These are phyloP conservation scores for Aphyosemion australe DNA, from an alignment of 2,113 vertebrate species.

Conservation along the genomic window DNA sequence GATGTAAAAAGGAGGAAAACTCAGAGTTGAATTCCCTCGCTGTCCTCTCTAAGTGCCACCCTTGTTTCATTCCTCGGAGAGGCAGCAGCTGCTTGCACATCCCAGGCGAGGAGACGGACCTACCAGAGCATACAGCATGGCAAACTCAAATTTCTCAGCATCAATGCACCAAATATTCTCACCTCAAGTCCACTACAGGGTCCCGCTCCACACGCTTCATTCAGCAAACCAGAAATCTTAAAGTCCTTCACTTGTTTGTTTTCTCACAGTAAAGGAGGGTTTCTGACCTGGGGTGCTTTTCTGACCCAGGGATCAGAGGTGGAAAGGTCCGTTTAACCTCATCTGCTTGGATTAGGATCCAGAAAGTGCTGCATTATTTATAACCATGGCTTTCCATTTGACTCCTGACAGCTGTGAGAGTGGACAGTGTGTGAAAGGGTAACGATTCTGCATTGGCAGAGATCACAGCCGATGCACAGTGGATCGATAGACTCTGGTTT, in stretches of 20 bases:
- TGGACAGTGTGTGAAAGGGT: conserved; percentile 41
- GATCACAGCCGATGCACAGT: conserved; percentile 48
- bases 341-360: conserved; percentile 1
- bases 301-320: neutral
- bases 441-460: conserved; percentile 53
- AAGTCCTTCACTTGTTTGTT: no score
- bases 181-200: neutral
- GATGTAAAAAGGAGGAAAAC: conserved; percentile 43
- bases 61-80: conserved; percentile 55
- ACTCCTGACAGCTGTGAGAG: conserved; percentile 31
- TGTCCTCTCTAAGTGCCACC: conserved; percentile 54
- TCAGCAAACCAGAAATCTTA: neutral
- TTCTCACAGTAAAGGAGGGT: no score
- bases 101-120: conserved; percentile 44
- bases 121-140: conserved; percentile 37
- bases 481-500: conserved; percentile 55
- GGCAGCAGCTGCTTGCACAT: conserved; percentile 62
- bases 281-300: no score
- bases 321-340: conserved; percentile 29
- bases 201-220: neutral
- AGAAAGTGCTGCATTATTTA: conserved; percentile 32
- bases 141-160: conserved; percentile 27
- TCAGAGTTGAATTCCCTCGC: conserved; percentile 49
- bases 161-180: conserved; percentile 8
- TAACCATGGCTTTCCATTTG: conserved; percentile 68